Base-by-base conservation (phyloP, 2,797 vertebrate genomes). In the Ctenosaura bakeri region DNA sequence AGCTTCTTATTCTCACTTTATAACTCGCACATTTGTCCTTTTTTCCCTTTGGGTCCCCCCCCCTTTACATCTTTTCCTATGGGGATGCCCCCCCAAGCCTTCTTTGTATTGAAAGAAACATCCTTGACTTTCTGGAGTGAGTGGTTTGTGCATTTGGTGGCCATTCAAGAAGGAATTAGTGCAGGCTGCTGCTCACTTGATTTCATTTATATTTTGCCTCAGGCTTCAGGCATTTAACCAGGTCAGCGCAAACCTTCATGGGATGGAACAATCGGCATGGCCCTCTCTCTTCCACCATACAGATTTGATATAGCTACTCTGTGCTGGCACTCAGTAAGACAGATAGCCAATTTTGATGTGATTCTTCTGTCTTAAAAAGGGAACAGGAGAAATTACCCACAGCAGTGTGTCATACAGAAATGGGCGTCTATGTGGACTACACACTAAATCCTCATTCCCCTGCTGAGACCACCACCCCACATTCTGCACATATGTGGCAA, bases 391-490 rank as follows among this genome's bases (percentile, higher is more conserved):
- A 29, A 50, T 52, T 13, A 16, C 9, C 8, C 14, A 52, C 29
- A 12, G 0, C 32, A 71, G 8, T 2, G 20, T 18, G 6, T 32
- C 8, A 1, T 26, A 7, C 2, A 35, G n/a, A 2, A 0, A 52
- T 69, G 1, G 7, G 14, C 6, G 13, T 56, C 52, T 38, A 1
- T 38, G 10, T 13, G 1, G n/a, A 35, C 13, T 2, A 56, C 6
- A 46, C 1, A 50, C 26, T 26, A 46, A 78, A 12, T 42, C 0
- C 26, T 76, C 74, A 76, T 3, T 54, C 24, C 42, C 77, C 29
- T 52, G 18, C 0, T 7, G 35, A 38, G 73, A 78, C 50, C 16
- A 20, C 74, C 0, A 42, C 52, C 12, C 26, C 46, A 24, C 46
- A 9, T n/a, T 81, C 14, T 2, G 50, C 77, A 9, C 77, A 52